phyloP scores from a whole-genome alignment of 64 coral and sea anemone genomes.

The Cladopsammia gracilis region DNA sequence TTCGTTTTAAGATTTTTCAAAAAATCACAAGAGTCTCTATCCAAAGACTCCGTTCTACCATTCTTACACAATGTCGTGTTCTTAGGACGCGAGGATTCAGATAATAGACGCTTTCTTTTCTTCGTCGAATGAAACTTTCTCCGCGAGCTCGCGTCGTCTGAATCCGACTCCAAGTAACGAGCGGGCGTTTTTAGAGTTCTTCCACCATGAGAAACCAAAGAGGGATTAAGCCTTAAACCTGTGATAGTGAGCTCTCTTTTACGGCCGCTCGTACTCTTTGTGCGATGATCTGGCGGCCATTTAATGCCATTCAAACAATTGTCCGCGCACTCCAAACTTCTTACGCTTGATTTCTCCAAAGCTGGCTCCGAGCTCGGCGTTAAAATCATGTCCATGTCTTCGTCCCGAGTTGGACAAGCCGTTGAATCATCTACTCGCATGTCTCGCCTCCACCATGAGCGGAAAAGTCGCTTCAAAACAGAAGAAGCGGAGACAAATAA shows the following conservation, averaged over 20 bases:
- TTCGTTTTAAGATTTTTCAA: conserved; percentile 41
- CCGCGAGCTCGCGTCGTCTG: conserved; percentile 69
- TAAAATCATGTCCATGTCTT: conserved; percentile 64
- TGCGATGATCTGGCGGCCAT: conserved; percentile 93
- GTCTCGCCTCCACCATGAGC: conserved; percentile 61
- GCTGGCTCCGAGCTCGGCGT: conserved; percentile 55
- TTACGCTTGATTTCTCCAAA: conserved; percentile 53
- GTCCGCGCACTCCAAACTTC: conserved; percentile 71
- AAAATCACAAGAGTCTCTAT: conserved; percentile 59
- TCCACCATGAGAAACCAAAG: conserved; percentile 87
- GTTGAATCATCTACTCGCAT: conserved; percentile 83
- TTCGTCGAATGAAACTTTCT: conserved; percentile 66
- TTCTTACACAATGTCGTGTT: conserved; percentile 85
- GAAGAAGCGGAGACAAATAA: conserved; percentile 79
- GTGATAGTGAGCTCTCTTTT: conserved; percentile 76
- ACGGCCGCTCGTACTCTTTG: conserved; percentile 69
- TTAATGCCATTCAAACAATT: conserved; percentile 99
- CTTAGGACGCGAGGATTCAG: conserved; percentile 49
- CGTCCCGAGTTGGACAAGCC: conserved; percentile 77
- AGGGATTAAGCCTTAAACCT: conserved; percentile 76
- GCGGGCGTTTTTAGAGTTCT: conserved; percentile 84
- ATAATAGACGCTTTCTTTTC: conserved; percentile 69
- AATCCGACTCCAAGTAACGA: conserved; percentile 89
- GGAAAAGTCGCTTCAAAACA: conserved; percentile 65
- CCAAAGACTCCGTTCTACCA: conserved; percentile 85